Evolutionary conservation across 2,888 invertebrate species (phyloP).

Genomic region (Tetrapedia diversipes): DNA sequence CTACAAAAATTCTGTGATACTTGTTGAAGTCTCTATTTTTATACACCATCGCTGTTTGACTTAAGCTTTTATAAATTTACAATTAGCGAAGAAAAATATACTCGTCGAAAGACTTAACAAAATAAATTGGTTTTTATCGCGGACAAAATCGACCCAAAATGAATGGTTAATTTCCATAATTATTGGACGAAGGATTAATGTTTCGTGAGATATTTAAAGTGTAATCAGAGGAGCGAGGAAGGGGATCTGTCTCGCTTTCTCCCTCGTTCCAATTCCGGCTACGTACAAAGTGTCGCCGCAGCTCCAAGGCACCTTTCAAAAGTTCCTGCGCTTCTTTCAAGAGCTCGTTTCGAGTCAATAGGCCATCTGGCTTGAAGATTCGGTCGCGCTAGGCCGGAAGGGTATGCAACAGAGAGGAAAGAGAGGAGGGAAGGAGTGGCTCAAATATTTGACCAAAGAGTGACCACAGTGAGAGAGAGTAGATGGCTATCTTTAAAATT

Average conservation of each 20-base stretch:
- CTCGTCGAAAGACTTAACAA: not conserved
- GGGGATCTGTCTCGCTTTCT: not conserved
- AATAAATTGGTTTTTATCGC: too few species aligned
- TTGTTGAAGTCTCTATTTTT: too few species aligned
- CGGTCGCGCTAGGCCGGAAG: slow-evolving; percentile 18
- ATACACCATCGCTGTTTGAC: too few species aligned
- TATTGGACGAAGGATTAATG: slow-evolving; percentile 11
- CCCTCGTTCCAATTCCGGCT: slow-evolving; percentile 49
- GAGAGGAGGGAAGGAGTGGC: slow-evolving; percentile 47
- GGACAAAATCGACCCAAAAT: too few species aligned
- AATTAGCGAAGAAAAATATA: too few species aligned
- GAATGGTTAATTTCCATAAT: slow-evolving; percentile 19
- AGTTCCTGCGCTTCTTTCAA: slow-evolving; percentile 55
- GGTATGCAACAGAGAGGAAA: not conserved
- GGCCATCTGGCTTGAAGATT: slow-evolving; percentile 59
- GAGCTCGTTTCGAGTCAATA: slow-evolving; percentile 64
- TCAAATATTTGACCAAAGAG: slow-evolving; percentile 73
- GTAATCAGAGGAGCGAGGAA: slow-evolving; percentile 28
- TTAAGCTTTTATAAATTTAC: too few species aligned
- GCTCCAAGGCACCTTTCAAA: slow-evolving; percentile 45
- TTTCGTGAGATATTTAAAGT: slow-evolving; percentile 43
- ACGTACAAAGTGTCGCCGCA: slow-evolving; percentile 48
- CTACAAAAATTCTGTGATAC: too few species aligned
- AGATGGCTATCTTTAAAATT: slow-evolving; percentile 75
- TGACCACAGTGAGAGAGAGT: slow-evolving; percentile 45